Percentiles rank a stretch among this genome's conserved stretches.
phyloP scores from a whole-genome alignment of 1,140 invertebrate genomes.

The Conus ventricosus region DNA sequence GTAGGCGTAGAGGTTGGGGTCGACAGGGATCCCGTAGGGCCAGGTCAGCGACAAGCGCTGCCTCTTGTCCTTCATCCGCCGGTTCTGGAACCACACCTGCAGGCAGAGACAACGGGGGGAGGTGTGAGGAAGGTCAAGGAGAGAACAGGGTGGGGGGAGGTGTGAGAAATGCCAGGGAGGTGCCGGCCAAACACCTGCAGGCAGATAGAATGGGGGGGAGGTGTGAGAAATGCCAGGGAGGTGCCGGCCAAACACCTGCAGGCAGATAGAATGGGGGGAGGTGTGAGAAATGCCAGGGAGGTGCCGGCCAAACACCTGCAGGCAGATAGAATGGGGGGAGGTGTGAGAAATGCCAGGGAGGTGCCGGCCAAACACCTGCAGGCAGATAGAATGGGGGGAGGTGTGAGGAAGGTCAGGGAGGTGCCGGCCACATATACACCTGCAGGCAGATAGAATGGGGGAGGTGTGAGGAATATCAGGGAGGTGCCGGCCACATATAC shows the following conservation, averaged over 20 bases:
- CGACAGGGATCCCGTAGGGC: constrained; percentile 85
- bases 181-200: too few species aligned
- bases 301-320: neutral
- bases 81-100: constrained; percentile 99
- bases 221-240: neutral
- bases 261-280: too few species aligned
- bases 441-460: neutral
- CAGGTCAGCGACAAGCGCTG: constrained; percentile 94
- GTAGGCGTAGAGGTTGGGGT: constrained; percentile 92
- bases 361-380: neutral
- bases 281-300: neutral
- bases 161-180: too few species aligned
- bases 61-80: constrained; percentile 98
- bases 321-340: too few species aligned
- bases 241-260: neutral
- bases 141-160: neutral
- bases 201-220: too few species aligned
- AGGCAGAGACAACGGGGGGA: constrained; percentile 48
- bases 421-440: neutral
- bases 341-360: neutral
- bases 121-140: neutral
- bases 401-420: neutral
- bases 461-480: neutral
- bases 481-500: neutral
- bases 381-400: neutral